A percentile compares a stretch with the other conserved stretches of the same genome.
These are phyloP conservation scores for Ambastaia sidthimunki DNA, from an alignment of 2,797 vertebrate genomes.

Conservation along the genomic window DNA sequence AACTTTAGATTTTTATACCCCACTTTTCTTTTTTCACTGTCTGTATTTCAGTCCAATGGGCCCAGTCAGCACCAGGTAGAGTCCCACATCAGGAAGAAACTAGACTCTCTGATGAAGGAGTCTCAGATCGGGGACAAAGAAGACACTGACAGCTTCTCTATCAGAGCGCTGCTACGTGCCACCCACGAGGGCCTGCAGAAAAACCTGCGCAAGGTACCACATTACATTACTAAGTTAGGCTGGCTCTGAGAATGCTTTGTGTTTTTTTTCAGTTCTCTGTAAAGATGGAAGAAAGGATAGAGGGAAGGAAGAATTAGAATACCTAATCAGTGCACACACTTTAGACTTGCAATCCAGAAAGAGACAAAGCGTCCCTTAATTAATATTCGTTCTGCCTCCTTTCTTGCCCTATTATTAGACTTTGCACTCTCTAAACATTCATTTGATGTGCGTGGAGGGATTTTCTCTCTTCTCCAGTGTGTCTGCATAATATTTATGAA, in stretches of 20 bases:
- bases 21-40: not conserved
- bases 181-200: constrained; percentile 91
- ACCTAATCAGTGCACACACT: not conserved
- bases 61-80: constrained; percentile 90
- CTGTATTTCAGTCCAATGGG: constrained; percentile 82
- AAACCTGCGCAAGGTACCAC: constrained; percentile 89
- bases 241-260: not conserved
- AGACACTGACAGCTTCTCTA: constrained; percentile 96
- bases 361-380: constrained; percentile 30
- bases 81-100: constrained; percentile 93
- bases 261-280: no score
- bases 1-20: not conserved
- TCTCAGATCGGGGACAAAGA: constrained; percentile 95
- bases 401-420: constrained; percentile 70
- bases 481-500: constrained; percentile 10
- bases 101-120: constrained; percentile 95
- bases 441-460: constrained; percentile 62
- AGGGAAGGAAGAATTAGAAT: not conserved
- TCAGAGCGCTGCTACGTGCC: constrained; percentile 89
- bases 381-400: constrained; percentile 20
- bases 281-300: not conserved
- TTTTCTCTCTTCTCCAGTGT: constrained; percentile 36
- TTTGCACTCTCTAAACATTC: constrained; percentile 64
- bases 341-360: not conserved
- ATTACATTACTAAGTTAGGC: not conserved